Conservation (phyloP, 1,140 invertebrate species). For the Drosophila gunungcola region DNA sequence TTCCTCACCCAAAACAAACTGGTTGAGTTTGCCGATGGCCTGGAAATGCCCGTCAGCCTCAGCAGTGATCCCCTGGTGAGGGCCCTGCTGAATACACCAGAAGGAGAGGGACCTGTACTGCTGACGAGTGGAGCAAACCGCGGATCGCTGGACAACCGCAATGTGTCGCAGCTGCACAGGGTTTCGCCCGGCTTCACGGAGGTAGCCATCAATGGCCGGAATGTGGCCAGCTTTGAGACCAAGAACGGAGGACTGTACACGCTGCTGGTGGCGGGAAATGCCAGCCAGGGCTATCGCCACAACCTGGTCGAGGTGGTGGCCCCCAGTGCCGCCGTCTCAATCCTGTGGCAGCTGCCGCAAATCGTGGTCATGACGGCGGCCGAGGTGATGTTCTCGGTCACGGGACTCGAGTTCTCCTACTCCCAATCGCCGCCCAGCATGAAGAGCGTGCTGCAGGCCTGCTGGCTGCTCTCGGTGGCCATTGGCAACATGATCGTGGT, state of each 20-base stretch:
- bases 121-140: slow-evolving; percentile 14
- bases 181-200: slow-evolving; percentile 84
- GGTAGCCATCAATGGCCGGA: slow-evolving; percentile 72
- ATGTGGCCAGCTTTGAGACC: slow-evolving; percentile 75
- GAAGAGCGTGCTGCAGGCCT: slow-evolving; percentile 96
- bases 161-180: slow-evolving; percentile 78
- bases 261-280: slow-evolving; percentile 86
- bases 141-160: slow-evolving; percentile 18
- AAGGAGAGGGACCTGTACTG: slow-evolving; percentile 41
- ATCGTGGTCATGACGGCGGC: slow-evolving; percentile 94
- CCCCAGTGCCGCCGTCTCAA: slow-evolving; percentile 90
- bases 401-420: slow-evolving; percentile 96
- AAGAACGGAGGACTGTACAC: slow-evolving; percentile 87
- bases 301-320: slow-evolving; percentile 85
- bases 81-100: slow-evolving; percentile 59
- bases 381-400: slow-evolving; percentile 95
- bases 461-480: slow-evolving; percentile 95
- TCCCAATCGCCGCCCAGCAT: slow-evolving; percentile 94
- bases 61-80: slow-evolving; percentile 39
- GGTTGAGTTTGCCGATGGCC: slow-evolving; percentile 62
- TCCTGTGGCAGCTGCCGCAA: slow-evolving; percentile 94
- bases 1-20: slow-evolving; percentile 57
- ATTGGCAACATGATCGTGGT: slow-evolving; percentile 96
- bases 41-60: slow-evolving; percentile 23
- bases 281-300: slow-evolving; percentile 85